phyloP scores from a whole-genome alignment of 1,140 invertebrate species.

The Nephila pilipes region DNA sequence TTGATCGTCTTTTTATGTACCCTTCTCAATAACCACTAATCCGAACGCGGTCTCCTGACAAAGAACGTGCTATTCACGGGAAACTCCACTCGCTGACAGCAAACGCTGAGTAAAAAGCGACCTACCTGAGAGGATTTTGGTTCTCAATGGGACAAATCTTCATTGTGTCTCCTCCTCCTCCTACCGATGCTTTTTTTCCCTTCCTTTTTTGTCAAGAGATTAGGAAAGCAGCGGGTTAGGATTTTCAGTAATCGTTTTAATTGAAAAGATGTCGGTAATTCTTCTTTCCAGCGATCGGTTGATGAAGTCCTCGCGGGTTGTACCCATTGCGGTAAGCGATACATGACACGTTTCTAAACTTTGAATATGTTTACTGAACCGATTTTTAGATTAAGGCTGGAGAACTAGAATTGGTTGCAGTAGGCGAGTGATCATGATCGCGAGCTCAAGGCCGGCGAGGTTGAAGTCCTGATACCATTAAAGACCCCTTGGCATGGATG shows the following conservation, averaged over 20 bases:
- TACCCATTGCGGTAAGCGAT: too few relatives aligned
- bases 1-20: conserved; percentile 23
- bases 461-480: too few relatives aligned
- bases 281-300: neutral
- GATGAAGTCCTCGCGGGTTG: neutral
- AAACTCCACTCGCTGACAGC: neutral
- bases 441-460: too few relatives aligned
- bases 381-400: too few relatives aligned
- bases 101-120: too few relatives aligned
- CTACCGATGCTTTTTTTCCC: neutral
- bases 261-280: neutral
- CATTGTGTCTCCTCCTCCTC: neutral
- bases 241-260: conserved; percentile 2
- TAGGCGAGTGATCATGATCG: too few relatives aligned
- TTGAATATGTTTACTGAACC: too few relatives aligned
- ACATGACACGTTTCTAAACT: too few relatives aligned
- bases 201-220: neutral
- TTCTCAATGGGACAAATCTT: neutral
- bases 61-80: neutral
- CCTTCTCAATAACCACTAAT: neutral
- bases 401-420: too few relatives aligned
- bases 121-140: conserved; percentile 30
- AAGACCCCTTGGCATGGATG: too few relatives aligned
- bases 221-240: neutral
- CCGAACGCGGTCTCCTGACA: neutral